Evolutionary conservation across 2,113 vertebrate species (phyloP).

Genomic region (Colinus virginianus): DNA sequence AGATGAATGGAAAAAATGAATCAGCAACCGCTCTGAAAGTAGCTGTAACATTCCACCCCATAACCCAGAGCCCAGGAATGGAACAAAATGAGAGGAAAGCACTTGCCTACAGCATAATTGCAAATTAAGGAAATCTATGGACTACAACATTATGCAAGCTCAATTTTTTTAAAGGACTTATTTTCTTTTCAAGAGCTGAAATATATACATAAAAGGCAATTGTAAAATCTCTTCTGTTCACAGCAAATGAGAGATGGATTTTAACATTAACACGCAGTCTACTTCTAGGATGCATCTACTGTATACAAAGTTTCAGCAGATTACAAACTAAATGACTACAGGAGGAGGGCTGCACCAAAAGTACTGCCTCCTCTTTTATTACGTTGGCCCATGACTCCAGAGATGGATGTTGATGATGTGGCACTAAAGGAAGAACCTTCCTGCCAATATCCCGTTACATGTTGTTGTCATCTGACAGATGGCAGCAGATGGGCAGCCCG

Average conservation of each 20-base stretch:
- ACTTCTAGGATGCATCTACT: background rate
- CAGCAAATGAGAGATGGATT: background rate
- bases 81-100: background rate
- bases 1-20: conserved; percentile 59
- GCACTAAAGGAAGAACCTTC: background rate
- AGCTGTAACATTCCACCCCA: background rate
- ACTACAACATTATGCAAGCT: background rate
- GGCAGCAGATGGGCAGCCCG: too few relatives aligned
- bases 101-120: conserved; percentile 24
- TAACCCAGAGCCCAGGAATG: background rate
- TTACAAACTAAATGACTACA: background rate
- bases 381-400: too few relatives aligned
- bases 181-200: background rate
- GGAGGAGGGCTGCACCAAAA: background rate
- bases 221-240: background rate
- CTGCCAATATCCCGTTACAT: background rate
- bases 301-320: background rate
- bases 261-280: background rate
- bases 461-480: background rate
- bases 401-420: too few relatives aligned
- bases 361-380: background rate
- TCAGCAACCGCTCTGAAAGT: conserved; percentile 1
- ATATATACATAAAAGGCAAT: background rate
- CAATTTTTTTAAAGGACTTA: background rate
- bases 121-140: background rate